Evolutionary conservation across 1,140 invertebrate species (phyloP), one percentile per base, ranked within the genome.

Genomic region (Planococcus citri): DNA sequence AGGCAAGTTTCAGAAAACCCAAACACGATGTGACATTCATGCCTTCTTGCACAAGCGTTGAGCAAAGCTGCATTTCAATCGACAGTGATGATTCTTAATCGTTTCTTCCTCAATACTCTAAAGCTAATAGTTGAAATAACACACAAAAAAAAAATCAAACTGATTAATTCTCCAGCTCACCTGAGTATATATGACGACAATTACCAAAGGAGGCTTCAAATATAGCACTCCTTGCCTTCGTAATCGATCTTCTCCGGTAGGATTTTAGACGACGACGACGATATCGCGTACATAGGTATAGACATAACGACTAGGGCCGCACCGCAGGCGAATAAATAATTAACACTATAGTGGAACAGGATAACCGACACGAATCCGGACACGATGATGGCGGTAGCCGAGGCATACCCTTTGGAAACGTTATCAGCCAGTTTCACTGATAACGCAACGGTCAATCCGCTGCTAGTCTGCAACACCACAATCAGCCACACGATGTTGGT

Each of bases 181-280:
- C 29, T 33, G 29, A 33, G 29, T 33, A 33, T n/a, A n/a, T 6
- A 33, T 6, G 4, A 33, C n/a, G 12, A 33, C 29, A 33, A 33
- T 12, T 3, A 33, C 12, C 29, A 33, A 3, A 17, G 41, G 6
- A 3, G 41, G 12, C 60, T 27, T 27, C 25, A 64, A 24, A 64
- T 64, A 27, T 64, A 64, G 24, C 60, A 64, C 24, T 64, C 60
- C 9, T 27, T 24, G 10, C 60, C 60, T 64, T 64, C 60, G 60
- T 24, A 25, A 12, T 64, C 60, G 9, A 64, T 24, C 25, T 64
- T 64, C 60, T 25, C 14, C 17, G 25, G 60, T 64, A 25, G 22
- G 17, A 64, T 64, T 64, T 64, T 64, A 20, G 22, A 24, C 22
- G 60, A 24, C 4, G 24, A 25, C 2, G n/a, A 64, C 25, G 60